Percentiles rank a stretch among this genome's conserved stretches.
phyloP scores from a whole-genome alignment of 2,113 vertebrate genomes.

The Mobula hypostoma region DNA sequence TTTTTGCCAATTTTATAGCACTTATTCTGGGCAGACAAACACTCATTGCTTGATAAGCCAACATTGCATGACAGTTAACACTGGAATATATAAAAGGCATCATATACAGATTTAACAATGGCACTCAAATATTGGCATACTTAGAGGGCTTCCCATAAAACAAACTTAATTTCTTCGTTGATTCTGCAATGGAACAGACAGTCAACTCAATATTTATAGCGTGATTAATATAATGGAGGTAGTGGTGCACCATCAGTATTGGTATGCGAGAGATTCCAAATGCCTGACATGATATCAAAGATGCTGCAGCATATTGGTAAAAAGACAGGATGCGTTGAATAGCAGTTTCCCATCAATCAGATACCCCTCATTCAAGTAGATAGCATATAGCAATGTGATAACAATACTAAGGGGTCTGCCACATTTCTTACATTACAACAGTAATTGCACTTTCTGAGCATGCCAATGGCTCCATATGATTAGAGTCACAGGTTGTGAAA shows the following conservation, averaged over 20 bases:
- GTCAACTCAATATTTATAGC: neutral
- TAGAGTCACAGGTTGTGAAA: neutral
- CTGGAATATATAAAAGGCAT: neutral
- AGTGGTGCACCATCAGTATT: neutral
- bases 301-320: neutral
- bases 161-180: neutral
- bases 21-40: neutral
- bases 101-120: neutral
- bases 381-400: neutral
- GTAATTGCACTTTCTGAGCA: neutral
- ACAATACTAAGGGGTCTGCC: too few species aligned
- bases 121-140: neutral
- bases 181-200: neutral
- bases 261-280: too few species aligned
- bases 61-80: neutral
- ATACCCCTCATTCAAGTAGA: neutral
- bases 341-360: neutral
- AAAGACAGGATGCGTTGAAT: neutral
- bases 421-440: neutral
- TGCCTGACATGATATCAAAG: neutral
- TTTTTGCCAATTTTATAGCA: neutral
- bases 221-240: neutral
- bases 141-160: neutral
- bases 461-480: neutral
- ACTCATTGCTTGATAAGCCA: neutral